Evolutionary conservation across 2,113 vertebrate genomes (phyloP).

Genomic region (Empidonax traillii): DNA sequence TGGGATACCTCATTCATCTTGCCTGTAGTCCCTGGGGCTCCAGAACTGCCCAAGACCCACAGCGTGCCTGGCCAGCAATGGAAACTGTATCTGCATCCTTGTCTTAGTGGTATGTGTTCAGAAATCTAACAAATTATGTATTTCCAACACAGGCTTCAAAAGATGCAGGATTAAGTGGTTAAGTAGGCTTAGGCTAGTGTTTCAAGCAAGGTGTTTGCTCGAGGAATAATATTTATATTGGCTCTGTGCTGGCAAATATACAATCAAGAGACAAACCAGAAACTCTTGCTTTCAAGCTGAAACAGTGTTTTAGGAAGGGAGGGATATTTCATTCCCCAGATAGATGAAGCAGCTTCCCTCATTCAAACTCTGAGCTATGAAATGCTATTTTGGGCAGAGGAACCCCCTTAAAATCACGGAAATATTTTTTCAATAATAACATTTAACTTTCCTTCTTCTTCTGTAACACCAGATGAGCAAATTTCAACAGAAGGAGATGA

Average conservation of each 20-base stretch:
- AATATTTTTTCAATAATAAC: conserved; percentile 20
- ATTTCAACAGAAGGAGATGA: not conserved
- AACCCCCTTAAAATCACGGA: not conserved
- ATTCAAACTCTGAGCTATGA: conserved; percentile 14
- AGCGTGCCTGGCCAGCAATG: accelerated
- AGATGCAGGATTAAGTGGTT: conserved; percentile 44
- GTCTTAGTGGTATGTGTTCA: not conserved
- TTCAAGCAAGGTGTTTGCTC: conserved; percentile 46
- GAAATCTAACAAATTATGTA: not conserved
- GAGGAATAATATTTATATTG: conserved; percentile 69
- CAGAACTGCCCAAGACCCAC: not conserved
- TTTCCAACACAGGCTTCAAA: not conserved
- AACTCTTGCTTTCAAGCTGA: conserved; percentile 4
- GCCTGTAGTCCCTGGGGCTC: not conserved
- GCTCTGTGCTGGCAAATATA: conserved; percentile 54
- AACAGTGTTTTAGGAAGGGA: conserved; percentile 17
- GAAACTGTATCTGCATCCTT: not conserved
- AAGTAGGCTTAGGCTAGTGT: conserved; percentile 47
- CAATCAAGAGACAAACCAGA: conserved; percentile 59
- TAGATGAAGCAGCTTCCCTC: not conserved
- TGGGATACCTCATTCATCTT: not conserved
- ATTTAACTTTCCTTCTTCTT: not conserved
- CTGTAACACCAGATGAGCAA: not conserved
- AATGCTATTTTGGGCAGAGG: not conserved
- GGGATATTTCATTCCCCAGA: conserved; percentile 3